Evolutionary conservation across 2,797 vertebrate genomes (phyloP).

Genomic region (Hylomyscus alleni): DNA sequence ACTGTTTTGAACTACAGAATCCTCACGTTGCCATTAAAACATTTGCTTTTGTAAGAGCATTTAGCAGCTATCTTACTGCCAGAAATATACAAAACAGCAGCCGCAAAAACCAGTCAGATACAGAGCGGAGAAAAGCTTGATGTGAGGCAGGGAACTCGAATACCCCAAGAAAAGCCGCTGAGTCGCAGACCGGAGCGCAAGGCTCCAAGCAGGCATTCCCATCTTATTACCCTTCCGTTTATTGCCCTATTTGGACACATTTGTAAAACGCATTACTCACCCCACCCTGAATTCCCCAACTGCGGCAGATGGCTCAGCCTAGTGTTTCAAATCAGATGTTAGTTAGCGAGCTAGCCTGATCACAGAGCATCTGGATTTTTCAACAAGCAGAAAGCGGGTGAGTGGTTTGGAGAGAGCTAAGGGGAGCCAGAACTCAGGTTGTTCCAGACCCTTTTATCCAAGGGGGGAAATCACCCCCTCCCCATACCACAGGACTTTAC

Average conservation of each 20-base stretch:
- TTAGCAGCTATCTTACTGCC: conserved; percentile 66
- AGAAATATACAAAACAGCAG: conserved; percentile 5
- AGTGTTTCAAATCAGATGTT: conserved; percentile 83
- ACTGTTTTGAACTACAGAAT: conserved; percentile 78
- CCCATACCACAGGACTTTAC: not conserved
- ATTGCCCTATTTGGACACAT: conserved; percentile 86
- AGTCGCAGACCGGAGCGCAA: conserved; percentile 66
- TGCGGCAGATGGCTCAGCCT: conserved; percentile 83
- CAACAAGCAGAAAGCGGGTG: conserved; percentile 67
- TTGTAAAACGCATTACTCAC: conserved; percentile 82
- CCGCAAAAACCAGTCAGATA: not conserved
- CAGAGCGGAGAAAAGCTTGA: conserved; percentile 74
- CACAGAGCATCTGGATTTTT: conserved; percentile 76
- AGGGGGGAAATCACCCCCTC: not conserved
- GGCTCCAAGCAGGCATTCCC: conserved; percentile 64
- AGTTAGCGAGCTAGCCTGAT: conserved; percentile 73
- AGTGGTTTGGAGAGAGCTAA: conserved; percentile 25
- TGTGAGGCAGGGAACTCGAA: conserved; percentile 67
- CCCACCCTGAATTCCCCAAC: conserved; percentile 83
- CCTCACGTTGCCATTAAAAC: conserved; percentile 82
- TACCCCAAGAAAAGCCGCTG: conserved; percentile 52
- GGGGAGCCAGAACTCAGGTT: conserved; percentile 11
- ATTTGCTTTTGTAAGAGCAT: conserved; percentile 68
- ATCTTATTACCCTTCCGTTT: conserved; percentile 79
- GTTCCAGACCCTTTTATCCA: conserved; percentile 71